phyloP scores from a whole-genome alignment of 2,113 vertebrate species.

The Varanus komodoensis region DNA sequence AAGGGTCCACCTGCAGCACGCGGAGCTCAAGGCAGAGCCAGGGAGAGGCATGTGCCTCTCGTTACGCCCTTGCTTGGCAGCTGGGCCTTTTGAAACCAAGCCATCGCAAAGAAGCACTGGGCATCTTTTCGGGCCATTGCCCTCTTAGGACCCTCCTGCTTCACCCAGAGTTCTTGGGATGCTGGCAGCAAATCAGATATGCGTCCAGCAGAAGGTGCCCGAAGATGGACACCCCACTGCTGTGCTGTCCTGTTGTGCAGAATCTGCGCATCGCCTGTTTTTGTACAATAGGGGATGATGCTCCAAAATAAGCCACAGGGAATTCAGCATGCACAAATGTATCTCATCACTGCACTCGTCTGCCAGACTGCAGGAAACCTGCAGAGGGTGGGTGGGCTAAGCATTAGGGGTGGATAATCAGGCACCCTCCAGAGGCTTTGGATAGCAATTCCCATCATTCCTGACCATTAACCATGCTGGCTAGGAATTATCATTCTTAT shows the following conservation, averaged over 20 bases:
- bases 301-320: neutral
- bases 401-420: no score
- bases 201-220: neutral
- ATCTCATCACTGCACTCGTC: neutral
- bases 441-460: no score
- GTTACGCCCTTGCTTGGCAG: neutral
- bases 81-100: neutral
- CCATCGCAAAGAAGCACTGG: neutral
- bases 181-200: neutral
- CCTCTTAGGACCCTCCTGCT: neutral
- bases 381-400: neutral
- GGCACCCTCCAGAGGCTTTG: no score
- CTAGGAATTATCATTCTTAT: no score
- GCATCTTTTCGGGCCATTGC: neutral
- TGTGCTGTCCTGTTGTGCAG: no score
- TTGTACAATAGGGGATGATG: neutral
- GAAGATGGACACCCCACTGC: neutral
- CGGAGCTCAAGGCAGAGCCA: neutral
- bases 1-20: neutral
- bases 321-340: neutral
- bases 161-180: neutral
- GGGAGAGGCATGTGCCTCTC: neutral
- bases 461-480: no score
- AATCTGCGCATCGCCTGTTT: neutral
- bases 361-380: neutral